Base-by-base conservation (phyloP, 2,113 vertebrate species). In the Nanger granti region DNA sequence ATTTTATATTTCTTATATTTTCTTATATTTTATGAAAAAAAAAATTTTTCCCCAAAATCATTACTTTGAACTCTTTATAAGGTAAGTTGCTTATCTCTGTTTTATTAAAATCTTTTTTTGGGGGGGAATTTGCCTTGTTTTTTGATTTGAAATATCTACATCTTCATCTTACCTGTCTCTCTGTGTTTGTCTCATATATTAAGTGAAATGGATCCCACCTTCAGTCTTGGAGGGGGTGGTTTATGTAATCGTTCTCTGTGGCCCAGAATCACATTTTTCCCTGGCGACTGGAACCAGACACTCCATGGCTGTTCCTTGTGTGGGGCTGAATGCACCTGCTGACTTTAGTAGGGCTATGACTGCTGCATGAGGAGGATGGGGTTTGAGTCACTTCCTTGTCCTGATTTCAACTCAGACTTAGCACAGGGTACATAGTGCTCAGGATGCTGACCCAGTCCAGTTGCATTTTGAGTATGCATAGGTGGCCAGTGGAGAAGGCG, bases 11-110 rank as follows among this genome's bases (percentile, higher is more conserved):
- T n/a, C n/a, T n/a, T n/a, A n/a, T n/a, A n/a, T n/a, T n/a, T n/a
- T n/a, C n/a, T n/a, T n/a, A n/a, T n/a, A n/a, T n/a, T n/a, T n/a
- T n/a, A n/a, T n/a, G n/a, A n/a, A n/a, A n/a, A n/a, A n/a, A n/a
- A n/a, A n/a, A n/a, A n/a, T n/a, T 41, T 14, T 79, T 1, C 4
- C 7, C 0, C 8, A 37, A 73, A 29, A 44, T 12, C 7, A 47
- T 80, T 80, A 14, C 26, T 80, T 80, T 80, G 41, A 47, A 80
- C 13, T 47, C 44, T 47, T 80, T 80, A 28, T 80, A 80, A 80
- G 13, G 37, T 76, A 76, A 26, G 69, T 41, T 76, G 37, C 69
- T 76, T 41, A 76, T 24, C 22, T 76, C 69, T 76, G 37, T 41
- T 76, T 76, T 41, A 26, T 41, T 76, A 41, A 37, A 76, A 24